Base-by-base conservation (phyloP, 2,888 invertebrate species). In the Macaria notata region DNA sequence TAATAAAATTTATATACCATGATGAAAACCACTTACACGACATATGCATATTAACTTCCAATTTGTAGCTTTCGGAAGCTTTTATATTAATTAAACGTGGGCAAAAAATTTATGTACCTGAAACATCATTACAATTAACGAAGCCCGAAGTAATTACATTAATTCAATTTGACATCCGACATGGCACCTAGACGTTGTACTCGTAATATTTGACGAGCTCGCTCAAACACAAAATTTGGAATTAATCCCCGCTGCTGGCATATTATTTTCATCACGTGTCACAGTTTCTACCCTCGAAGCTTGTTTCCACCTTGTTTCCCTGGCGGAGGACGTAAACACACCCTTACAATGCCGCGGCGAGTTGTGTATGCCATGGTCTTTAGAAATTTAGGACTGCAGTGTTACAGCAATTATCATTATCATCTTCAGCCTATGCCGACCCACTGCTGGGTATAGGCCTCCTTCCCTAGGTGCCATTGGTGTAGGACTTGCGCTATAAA, bases 221-320 rank as follows among this genome's bases (percentile, higher is more conserved):
- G 42, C 43, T 54, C 53, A 53, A 59, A 59, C 30, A 51, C 54
- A 54, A 54, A 51, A 59, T 59, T 50, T 31, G 48, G 48, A 62
- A 67, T 67, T 62, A 66, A 66, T 64, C 56, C 63, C 62, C 57
- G 57, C 59, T 59, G 52, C 47, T 62, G 61, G 62, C 61, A 51
- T 59, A 61, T 66, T 63, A 66, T 63, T 63, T 62, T 65, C 62
- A 62, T 63, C 65, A 61, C 62, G 61, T 67, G 67, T 62, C 62
- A 67, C 63, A 64, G 61, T 67, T 63, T 61, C 62, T 58, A 61
- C 59, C 64, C 60, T 57, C 59, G 57, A 41, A 51, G 56, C 59
- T 65, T 67, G 63, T 63, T 66, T 63, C 64, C 56, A 65, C 67
- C 67, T 67, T 65, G 67, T 67, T 67, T 61, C 62, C 58, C 50